Evolutionary conservation across 2,888 invertebrate species (phyloP), one percentile per base, ranked within the genome.

Genomic region (Chrysina gloriosa): DNA sequence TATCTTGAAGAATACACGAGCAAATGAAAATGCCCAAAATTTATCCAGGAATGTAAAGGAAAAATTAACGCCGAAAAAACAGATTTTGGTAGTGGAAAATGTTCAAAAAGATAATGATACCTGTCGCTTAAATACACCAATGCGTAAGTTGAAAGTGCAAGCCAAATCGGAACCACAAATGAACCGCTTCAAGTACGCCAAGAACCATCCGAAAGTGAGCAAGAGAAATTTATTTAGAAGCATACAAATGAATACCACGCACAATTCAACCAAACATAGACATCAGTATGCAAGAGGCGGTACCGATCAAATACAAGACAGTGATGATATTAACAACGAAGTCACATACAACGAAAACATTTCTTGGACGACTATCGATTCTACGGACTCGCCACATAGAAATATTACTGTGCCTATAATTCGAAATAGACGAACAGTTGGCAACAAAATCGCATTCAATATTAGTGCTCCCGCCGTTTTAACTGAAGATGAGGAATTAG

Each of bases 31-130:
- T 65, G 64, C 68, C 11, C 73, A 73, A 23, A 81, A 82, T 67
- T 69, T 81, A 48, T 73, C 76, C 5, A 67, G 65, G 23, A 85
- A 85, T 75, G 85, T 84, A 71, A 84, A 84, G 78, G 85, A 84
- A 63, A 82, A 81, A 71, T 65, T 65, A 19, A 79, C 81, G 0
- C 81, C 82, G 2, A 75, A 76, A 61, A 81, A 78, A 66, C 67
- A 65, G 25, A 61, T 61, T 14, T 42, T 61, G 29, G 16, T 61
- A 27, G 9, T 16, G 58, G 42, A 42, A 61, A 42, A 42, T 61
- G 58, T 19, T 19, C 34, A 16, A 34, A 54, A 54, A 31, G 34
- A 16, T 19, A 54, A 14, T 16, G 48, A 63, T 5, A 4, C 34
- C 19, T 48, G 27, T 14, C 5, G 23, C 36, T 29, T 50, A 4